Base-by-base conservation (phyloP, 2,113 vertebrate species). In the Dasyurus viverrinus region DNA sequence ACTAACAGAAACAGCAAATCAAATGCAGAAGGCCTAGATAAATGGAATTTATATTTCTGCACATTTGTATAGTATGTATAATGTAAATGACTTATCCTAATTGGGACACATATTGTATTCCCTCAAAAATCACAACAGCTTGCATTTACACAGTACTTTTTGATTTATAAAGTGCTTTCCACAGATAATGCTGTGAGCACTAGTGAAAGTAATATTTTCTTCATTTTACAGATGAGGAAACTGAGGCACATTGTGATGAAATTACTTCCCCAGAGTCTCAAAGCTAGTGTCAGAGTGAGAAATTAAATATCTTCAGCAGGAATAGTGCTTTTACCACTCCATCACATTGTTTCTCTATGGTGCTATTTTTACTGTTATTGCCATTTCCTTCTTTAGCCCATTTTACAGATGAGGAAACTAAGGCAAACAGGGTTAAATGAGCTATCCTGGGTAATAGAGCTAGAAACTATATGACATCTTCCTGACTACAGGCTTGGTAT, bases 1-100 rank as follows among this genome's bases (percentile, higher is more conserved):
- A 54, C 92, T 93, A 96, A 90, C 42, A 97, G 46, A 91, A 96
- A 90, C 84, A 97, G 94, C 42, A 97, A 97, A 92, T 14, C 92
- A 36, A 92, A 68, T 57, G 14, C 91, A 91, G 95, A 90, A 89
- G 91, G 60, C 90, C 47, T 92, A 94, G 57, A 96, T 53, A 89
- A 16, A 91, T 0, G 22, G 26, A 46, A 55, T 92, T 84, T 93
- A 94, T 36, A 96, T 90, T 47, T 91, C 2, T n/a, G 9, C 24
- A 55, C 55, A 55, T 8, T 27, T 48, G 90, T 36, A 94, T 11
- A 92, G 57, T 1, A 48, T 48, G 89, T 68, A 91, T 19, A 84
- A 84, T 84, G 68, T 7, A 84, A 84, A 84, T 84, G 1, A 42
- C 16, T 42, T 84, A 84, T 84, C n/a, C 68, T 36, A 23, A 42